These are phyloP conservation scores for Stichodactyla mertensii DNA, from an alignment of 64 coral and sea anemone species.

Conservation along the genomic window DNA sequence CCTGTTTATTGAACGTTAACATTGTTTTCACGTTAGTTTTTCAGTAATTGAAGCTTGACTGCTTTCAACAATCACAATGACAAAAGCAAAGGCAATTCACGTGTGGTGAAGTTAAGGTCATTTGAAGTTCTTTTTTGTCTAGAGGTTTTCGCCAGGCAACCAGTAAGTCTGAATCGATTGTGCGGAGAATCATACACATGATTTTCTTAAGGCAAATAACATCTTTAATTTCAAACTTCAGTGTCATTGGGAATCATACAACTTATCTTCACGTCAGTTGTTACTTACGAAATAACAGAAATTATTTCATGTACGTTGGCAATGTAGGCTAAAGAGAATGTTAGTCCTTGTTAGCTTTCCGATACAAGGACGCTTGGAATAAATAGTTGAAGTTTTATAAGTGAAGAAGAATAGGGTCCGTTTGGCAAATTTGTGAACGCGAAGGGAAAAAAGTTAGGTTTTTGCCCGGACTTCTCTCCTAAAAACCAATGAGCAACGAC, in stretches of 20 bases:
- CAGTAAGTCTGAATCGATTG: background rate
- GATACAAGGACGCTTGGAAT: too few species aligned
- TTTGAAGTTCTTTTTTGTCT: background rate
- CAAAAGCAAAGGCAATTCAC: background rate
- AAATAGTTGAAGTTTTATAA: too few species aligned
- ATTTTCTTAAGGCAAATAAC: background rate
- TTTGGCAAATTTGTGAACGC: too few species aligned
- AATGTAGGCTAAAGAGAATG: too few species aligned
- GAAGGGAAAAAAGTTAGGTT: too few species aligned
- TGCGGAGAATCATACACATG: background rate
- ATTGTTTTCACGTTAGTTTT: background rate
- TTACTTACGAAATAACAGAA: too few species aligned
- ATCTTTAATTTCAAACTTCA: background rate
- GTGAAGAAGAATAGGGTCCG: too few species aligned
- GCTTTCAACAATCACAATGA: background rate
- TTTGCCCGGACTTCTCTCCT: too few species aligned
- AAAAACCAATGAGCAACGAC: too few species aligned
- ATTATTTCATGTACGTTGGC: too few species aligned
- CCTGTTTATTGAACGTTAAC: background rate
- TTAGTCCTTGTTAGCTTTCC: too few species aligned
- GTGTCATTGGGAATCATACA: background rate
- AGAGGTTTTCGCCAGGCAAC: background rate
- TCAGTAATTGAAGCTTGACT: background rate
- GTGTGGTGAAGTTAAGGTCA: background rate
- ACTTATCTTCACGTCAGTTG: too few species aligned